Percentiles rank a stretch among this genome's conserved stretches.
phyloP scores from a whole-genome alignment of 2,888 invertebrate genomes.

The Ornithoptera alexandrae region DNA sequence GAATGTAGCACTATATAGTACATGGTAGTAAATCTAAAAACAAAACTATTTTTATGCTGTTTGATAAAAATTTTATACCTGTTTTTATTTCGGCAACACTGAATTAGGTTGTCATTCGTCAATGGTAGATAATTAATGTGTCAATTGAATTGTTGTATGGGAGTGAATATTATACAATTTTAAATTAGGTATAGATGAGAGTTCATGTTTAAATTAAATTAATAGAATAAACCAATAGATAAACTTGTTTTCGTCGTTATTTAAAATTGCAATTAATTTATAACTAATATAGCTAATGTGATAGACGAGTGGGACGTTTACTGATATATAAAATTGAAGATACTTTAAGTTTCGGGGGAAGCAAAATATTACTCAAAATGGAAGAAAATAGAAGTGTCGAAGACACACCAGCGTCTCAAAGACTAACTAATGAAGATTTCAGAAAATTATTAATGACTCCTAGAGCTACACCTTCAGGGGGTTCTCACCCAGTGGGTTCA shows the following conservation, averaged over 20 bases:
- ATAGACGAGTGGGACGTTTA: background rate
- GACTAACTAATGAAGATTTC: slow-evolving; percentile 98
- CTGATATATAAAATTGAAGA: background rate
- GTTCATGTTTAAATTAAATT: background rate
- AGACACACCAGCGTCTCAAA: slow-evolving; percentile 85
- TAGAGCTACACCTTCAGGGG: slow-evolving; percentile 83
- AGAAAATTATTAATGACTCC: slow-evolving; percentile 97
- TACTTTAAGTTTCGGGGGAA: background rate
- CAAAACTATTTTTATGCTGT: too few species aligned
- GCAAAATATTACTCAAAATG: slow-evolving; percentile 57
- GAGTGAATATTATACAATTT: background rate
- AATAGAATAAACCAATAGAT: background rate
- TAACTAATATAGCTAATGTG: background rate
- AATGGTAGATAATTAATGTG: background rate
- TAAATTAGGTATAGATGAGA: background rate
- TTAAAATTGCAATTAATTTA: background rate
- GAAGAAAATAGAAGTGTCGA: slow-evolving; percentile 73
- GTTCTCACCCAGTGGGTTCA: slow-evolving; percentile 79
- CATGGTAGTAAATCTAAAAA: too few species aligned
- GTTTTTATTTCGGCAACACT: background rate
- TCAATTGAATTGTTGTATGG: background rate
- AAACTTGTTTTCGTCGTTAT: background rate
- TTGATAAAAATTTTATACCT: too few species aligned
- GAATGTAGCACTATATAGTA: too few species aligned
- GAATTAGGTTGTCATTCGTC: background rate